Conservation (phyloP, 2,113 vertebrate species). For the Hiodon tergisus region DNA sequence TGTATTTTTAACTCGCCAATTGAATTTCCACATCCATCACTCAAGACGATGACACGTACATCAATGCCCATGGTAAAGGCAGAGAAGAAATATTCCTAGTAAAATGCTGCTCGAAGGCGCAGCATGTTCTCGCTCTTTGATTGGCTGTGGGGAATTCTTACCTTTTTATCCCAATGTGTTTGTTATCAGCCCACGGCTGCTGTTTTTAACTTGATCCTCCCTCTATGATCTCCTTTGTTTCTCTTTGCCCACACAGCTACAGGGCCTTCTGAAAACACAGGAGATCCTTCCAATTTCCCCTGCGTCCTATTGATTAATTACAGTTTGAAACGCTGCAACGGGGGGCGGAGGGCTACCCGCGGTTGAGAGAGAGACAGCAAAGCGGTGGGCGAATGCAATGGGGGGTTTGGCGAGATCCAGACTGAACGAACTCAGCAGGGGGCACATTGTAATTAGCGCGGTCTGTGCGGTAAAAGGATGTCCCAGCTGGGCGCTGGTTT, state of each 20-base stretch:
- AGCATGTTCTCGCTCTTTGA: not conserved
- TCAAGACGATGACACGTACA: too few relatives aligned
- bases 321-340: constrained; percentile 48
- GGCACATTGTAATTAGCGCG: too few relatives aligned
- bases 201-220: constrained; percentile 10
- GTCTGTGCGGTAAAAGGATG: too few relatives aligned
- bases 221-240: constrained; percentile 40
- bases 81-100: too few relatives aligned
- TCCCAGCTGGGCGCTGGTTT: too few relatives aligned
- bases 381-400: constrained; percentile 10
- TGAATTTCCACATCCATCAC: too few relatives aligned
- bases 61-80: too few relatives aligned
- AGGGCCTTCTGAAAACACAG: constrained; percentile 62
- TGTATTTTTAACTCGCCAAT: too few relatives aligned
- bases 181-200: constrained; percentile 12
- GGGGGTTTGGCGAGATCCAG: not conserved
- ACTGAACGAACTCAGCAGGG: too few relatives aligned
- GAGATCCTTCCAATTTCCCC: constrained; percentile 59
- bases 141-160: not conserved
- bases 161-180: not conserved
- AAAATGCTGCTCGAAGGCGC: not conserved
- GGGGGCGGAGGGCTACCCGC: constrained; percentile 40
- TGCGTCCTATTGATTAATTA: constrained; percentile 63
- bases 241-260: constrained; percentile 47
- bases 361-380: constrained; percentile 37